phyloP scores from a whole-genome alignment of 2,888 invertebrate genomes.

The Brassicogethes aeneus region DNA sequence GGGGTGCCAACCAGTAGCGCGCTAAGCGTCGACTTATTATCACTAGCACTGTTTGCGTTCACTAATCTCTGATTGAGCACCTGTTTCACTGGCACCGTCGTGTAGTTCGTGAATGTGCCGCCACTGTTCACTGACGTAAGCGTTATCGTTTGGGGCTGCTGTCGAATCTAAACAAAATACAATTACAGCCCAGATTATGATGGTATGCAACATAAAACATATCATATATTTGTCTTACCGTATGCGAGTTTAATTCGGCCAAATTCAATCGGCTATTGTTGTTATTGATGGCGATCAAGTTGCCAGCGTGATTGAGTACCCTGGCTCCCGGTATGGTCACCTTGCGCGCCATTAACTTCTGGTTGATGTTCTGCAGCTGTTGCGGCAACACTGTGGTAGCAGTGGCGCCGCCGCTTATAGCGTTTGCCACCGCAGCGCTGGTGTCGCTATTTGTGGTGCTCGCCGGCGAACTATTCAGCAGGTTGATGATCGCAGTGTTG shows the following conservation, averaged over 20 bases:
- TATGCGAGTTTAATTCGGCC: conserved; percentile 26
- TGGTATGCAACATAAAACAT: too few species aligned
- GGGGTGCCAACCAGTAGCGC: conserved; percentile 51
- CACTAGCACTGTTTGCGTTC: conserved; percentile 7
- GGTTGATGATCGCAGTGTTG: conserved; percentile 68
- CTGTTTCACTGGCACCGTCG: conserved; percentile 35
- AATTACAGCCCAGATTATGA: too few species aligned
- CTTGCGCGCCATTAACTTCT: conserved; percentile 45
- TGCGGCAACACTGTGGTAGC: conserved; percentile 30
- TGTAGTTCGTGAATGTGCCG: conserved; percentile 31
- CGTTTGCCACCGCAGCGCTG: conserved; percentile 47
- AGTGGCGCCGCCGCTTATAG: conserved; percentile 28
- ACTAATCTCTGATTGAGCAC: conserved; percentile 20
- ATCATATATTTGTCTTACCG: conserved; percentile 28
- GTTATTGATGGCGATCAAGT: conserved; percentile 39
- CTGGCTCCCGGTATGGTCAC: conserved; percentile 44
- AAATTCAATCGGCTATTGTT: conserved; percentile 20
- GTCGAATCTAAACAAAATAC: conserved; percentile 14
- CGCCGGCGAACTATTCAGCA: conserved; percentile 71
- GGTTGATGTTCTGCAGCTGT: conserved; percentile 30
- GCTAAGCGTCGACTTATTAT: conserved; percentile 44
- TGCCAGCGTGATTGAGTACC: conserved; percentile 35
- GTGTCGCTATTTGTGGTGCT: conserved; percentile 47
- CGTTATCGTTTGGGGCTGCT: conserved; percentile 36
- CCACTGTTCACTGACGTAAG: conserved; percentile 34